Evolutionary conservation across 2,113 vertebrate species (phyloP), one percentile per base, ranked within the genome.

Genomic region (Saccopteryx bilineata): DNA sequence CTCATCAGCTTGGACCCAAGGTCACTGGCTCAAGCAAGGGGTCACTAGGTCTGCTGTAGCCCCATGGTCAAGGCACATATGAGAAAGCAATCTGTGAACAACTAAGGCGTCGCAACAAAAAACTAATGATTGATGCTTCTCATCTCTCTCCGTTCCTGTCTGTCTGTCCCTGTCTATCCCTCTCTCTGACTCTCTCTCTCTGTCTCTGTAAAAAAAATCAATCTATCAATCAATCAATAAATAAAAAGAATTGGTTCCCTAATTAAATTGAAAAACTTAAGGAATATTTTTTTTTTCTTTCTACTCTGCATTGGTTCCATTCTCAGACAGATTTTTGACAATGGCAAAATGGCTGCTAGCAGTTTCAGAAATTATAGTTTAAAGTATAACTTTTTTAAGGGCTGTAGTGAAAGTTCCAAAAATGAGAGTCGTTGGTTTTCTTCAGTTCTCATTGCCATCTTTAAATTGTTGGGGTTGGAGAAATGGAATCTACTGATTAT

Each of bases 351-450:
- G 28, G 2, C 63, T 75, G 28, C 65, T 50, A 48, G 15, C 28
- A 80, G 56, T 81, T 87, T 33, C 24, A 90, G 28, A 93, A 81
- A 87, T 60, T 78, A 24, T 56, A 82, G 12, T 48, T 61, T 15
- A 58, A 90, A 90, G 15, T 87, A 28, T 48, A 28, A 87, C 11
- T 91, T 82, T 93, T 21, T 90, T 11, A 68, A 83, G 52, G 23
- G 5, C 21, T 56, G 11, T 71, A 75, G 81, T 28, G 33, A 50
- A 92, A 50, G 18, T 71, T 88, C 39, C 61, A 31, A 14, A 61
- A 50, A 7, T 58, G 54, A 87, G n/a, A 68, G n/a, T 63, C 54
- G 12, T 18, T 78, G 60, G 31, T 19, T 72, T 71, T 65, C n/a
- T 17, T 5, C 4, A 10, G 31, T 1, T 90, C 26, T 96, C 75